Evolutionary conservation across 2,888 invertebrate species (phyloP).

Genomic region (Chrysolina haemoptera): DNA sequence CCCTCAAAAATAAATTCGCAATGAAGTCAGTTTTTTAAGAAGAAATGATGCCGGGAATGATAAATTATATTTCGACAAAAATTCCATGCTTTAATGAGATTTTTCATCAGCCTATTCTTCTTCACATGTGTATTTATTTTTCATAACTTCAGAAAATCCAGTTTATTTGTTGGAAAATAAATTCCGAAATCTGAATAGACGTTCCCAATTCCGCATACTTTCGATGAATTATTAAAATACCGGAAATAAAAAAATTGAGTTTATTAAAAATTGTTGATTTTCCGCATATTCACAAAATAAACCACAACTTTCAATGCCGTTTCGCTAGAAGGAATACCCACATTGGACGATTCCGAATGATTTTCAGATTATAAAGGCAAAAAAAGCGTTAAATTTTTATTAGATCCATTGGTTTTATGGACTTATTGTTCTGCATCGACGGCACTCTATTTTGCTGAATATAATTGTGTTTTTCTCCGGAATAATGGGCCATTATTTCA

Average conservation of each 20-base stretch:
- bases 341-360: background rate
- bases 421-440: conserved; percentile 21
- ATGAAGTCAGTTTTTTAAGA: no score
- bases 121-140: no score
- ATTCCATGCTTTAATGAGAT: no score
- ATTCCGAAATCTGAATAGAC: no score
- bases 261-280: background rate
- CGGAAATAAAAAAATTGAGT: background rate
- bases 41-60: no score
- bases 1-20: no score
- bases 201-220: no score
- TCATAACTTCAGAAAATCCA: no score
- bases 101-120: no score
- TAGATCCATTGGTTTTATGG: conserved; percentile 5
- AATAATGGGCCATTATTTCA: conserved; percentile 7
- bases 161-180: no score
- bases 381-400: background rate
- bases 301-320: conserved; percentile 32
- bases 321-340: conserved; percentile 8
- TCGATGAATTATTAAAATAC: no score
- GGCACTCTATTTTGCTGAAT: background rate
- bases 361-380: background rate
- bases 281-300: conserved; percentile 24
- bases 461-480: background rate
- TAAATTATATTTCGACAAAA: no score